Evolutionary conservation across 1,140 invertebrate species (phyloP).

Genomic region (Camponotus pennsylvanicus): DNA sequence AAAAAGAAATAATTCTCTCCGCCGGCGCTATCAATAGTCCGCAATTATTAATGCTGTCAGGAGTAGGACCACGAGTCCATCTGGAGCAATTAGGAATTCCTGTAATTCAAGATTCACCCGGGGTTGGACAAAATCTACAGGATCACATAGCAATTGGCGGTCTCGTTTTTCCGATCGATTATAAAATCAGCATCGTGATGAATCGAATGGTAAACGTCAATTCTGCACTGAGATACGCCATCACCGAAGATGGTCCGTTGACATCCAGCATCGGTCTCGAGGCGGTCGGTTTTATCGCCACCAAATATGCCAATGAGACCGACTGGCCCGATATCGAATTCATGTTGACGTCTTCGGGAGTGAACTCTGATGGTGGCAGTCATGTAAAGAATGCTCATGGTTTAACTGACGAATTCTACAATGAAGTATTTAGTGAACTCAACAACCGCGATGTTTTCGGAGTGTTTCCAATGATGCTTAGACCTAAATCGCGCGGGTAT

Average conservation of each 20-base stretch:
- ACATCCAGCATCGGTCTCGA: constrained; percentile 94
- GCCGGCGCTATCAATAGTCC: constrained; percentile 93
- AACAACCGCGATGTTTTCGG: constrained; percentile 92
- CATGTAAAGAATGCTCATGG: constrained; percentile 93
- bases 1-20: constrained; percentile 92
- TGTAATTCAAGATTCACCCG: constrained; percentile 90
- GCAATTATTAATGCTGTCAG: constrained; percentile 94
- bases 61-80: constrained; percentile 92
- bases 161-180: constrained; percentile 92
- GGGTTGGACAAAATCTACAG: constrained; percentile 93
- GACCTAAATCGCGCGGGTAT: constrained; percentile 94
- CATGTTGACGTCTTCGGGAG: constrained; percentile 94
- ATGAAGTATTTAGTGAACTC: constrained; percentile 90
- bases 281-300: constrained; percentile 94
- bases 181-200: constrained; percentile 92
- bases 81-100: constrained; percentile 89
- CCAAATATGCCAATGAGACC: constrained; percentile 93
- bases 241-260: constrained; percentile 92
- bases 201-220: constrained; percentile 92
- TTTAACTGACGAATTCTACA: constrained; percentile 92
- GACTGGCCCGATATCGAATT: constrained; percentile 97
- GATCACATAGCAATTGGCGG: constrained; percentile 94
- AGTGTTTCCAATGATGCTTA: constrained; percentile 94
- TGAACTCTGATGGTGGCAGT: constrained; percentile 92
- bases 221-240: constrained; percentile 91